Evolutionary conservation across 2,888 invertebrate species (phyloP).

Genomic region (Plemyria rubiginata): DNA sequence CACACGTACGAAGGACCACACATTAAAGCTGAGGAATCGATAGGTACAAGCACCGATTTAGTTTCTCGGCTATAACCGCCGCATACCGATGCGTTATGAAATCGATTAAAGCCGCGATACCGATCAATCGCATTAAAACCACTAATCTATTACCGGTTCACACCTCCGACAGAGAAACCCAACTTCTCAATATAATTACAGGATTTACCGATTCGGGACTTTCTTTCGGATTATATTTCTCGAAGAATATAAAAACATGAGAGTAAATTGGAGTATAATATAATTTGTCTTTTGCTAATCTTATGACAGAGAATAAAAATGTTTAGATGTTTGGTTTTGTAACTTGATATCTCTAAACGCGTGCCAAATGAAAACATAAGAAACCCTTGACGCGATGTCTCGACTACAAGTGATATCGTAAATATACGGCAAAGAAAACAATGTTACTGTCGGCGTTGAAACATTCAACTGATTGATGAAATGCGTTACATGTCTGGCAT

Average conservation of each 20-base stretch:
- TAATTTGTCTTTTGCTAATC: slow-evolving; percentile 54
- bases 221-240: slow-evolving; percentile 39
- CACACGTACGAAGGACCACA: slow-evolving; percentile 69
- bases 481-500: slow-evolving; percentile 63
- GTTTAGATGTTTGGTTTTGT: slow-evolving; percentile 54
- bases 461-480: slow-evolving; percentile 69
- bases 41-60: slow-evolving; percentile 54
- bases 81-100: slow-evolving; percentile 63
- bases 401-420: slow-evolving; percentile 62
- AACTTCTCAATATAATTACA: slow-evolving; percentile 48
- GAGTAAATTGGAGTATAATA: slow-evolving; percentile 50
- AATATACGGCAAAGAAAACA: slow-evolving; percentile 70
- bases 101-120: slow-evolving; percentile 64
- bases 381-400: slow-evolving; percentile 61
- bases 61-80: slow-evolving; percentile 57
- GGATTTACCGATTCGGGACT: slow-evolving; percentile 44
- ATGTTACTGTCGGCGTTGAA: slow-evolving; percentile 63
- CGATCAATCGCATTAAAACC: slow-evolving; percentile 62
- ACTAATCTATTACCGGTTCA: slow-evolving; percentile 63
- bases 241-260: slow-evolving; percentile 43
- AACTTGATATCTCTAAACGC: slow-evolving; percentile 65
- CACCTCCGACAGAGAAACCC: slow-evolving; percentile 52
- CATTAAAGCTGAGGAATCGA: slow-evolving; percentile 58
- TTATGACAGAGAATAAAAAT: slow-evolving; percentile 58
- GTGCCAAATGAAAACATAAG: slow-evolving; percentile 62